Evolutionary conservation across 2,888 invertebrate species (phyloP).

Genomic region (Anthophora plumipes): DNA sequence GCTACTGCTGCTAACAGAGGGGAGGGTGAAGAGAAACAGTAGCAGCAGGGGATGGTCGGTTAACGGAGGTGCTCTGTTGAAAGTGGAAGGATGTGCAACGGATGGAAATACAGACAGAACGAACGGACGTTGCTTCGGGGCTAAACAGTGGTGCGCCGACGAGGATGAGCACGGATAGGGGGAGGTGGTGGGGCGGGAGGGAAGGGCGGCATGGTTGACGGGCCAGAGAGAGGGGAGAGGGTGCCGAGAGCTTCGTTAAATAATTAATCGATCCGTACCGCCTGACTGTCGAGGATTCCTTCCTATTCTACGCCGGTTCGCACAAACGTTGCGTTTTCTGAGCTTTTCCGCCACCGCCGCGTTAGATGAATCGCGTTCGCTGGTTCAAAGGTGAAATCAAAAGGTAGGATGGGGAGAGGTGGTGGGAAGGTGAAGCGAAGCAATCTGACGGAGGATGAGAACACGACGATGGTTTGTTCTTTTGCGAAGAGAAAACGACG

Average conservation of each 20-base stretch:
- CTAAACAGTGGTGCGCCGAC: slow-evolving; percentile 58
- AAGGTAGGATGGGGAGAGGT: not conserved
- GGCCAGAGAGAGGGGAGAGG: not conserved
- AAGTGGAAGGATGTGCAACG: slow-evolving; percentile 51
- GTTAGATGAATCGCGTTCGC: slow-evolving; percentile 14
- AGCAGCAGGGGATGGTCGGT: slow-evolving; percentile 14
- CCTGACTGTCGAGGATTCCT: slow-evolving; percentile 59
- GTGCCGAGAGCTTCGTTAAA: slow-evolving; percentile 67
- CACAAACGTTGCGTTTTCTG: slow-evolving; percentile 66
- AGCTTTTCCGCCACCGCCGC: slow-evolving; percentile 41
- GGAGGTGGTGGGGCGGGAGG: too few species aligned
- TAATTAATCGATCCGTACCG: slow-evolving; percentile 71
- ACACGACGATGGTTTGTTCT: not conserved
- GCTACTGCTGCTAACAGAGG: slow-evolving; percentile 14
- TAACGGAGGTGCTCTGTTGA: slow-evolving; percentile 35
- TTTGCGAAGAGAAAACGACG: not conserved
- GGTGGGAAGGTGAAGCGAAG: not conserved
- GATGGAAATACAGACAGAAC: slow-evolving; percentile 65
- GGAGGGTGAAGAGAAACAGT: not conserved
- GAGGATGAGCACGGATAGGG: slow-evolving; percentile 26
- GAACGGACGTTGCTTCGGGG: slow-evolving; percentile 69
- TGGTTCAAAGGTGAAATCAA: slow-evolving; percentile 40
- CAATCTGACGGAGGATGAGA: not conserved
- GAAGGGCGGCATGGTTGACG: not conserved
- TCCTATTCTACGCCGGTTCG: slow-evolving; percentile 50